Evolutionary conservation across 2,113 vertebrate species (phyloP).

Genomic region (Oenanthe oenanthe): DNA sequence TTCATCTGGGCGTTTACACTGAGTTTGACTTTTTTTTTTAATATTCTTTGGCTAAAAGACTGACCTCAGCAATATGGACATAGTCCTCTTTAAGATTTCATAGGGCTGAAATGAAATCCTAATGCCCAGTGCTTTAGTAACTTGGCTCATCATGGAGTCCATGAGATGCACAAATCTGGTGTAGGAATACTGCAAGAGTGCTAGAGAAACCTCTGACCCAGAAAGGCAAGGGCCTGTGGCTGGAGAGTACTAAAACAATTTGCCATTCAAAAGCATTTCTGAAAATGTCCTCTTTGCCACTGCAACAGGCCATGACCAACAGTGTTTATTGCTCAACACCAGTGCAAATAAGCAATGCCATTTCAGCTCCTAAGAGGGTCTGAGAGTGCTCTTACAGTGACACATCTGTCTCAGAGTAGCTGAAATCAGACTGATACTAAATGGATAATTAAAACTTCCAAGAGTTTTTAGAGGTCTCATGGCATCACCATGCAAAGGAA

Average conservation of each 20-base stretch:
- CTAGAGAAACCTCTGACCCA: neutral
- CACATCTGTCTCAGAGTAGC: neutral
- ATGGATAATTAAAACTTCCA: neutral
- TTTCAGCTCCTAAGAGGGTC: neutral
- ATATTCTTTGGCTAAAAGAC: neutral
- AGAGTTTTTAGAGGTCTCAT: neutral
- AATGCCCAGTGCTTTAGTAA: neutral
- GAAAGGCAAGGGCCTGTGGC: neutral
- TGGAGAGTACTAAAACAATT: neutral
- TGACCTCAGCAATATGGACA: neutral
- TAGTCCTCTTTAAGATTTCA: neutral
- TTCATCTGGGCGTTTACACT: neutral
- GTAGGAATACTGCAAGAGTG: neutral
- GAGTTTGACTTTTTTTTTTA: neutral
- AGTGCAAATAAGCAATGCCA: neutral
- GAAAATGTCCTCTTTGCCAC: neutral
- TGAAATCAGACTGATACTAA: neutral
- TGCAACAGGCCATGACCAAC: neutral
- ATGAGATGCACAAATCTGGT: neutral
- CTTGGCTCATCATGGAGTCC: neutral
- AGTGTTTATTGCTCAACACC: neutral
- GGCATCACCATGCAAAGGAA: neutral
- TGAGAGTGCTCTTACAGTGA: neutral
- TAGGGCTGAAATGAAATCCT: neutral
- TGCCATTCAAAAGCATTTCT: neutral